These are phyloP conservation scores for Microctenopoma steveboyesi DNA, from an alignment of 2,797 vertebrate species.

Conservation along the genomic window DNA sequence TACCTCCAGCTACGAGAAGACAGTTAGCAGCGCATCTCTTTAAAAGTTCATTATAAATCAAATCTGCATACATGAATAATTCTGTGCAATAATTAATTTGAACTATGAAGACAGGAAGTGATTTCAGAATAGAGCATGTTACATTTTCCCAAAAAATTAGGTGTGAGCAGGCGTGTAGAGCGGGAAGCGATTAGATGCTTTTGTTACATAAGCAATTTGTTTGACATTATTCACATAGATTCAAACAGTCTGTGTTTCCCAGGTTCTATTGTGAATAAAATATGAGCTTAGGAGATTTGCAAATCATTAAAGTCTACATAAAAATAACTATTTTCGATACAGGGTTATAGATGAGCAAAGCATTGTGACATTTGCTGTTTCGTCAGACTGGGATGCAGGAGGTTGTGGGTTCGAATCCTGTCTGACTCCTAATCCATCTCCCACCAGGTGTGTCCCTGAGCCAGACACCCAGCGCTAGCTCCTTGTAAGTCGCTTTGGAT, in stretches of 20 bases:
- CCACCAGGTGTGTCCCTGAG: too few species aligned
- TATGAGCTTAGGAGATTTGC: too few species aligned
- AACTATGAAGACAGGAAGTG: slow-evolving; percentile 21
- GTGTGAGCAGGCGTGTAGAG: slow-evolving; percentile 25
- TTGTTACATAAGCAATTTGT: slow-evolving; percentile 1
- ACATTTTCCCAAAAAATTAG: slow-evolving; percentile 14
- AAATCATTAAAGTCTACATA: too few species aligned
- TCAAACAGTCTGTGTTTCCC: too few species aligned
- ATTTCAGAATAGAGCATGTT: slow-evolving; percentile 5
- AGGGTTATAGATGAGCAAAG: background rate
- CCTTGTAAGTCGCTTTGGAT: too few species aligned
- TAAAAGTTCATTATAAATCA: slow-evolving; percentile 26
- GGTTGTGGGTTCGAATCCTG: too few species aligned
- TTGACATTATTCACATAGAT: too few species aligned
- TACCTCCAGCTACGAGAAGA: slow-evolving; percentile 7
- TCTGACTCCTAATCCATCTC: too few species aligned
- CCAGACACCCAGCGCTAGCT: too few species aligned
- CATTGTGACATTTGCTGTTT: background rate
- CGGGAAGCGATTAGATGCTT: background rate
- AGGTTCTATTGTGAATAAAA: too few species aligned
- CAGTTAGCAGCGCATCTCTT: background rate
- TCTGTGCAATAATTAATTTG: slow-evolving; percentile 16
- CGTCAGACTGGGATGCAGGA: too few species aligned
- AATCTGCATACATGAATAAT: slow-evolving; percentile 43
- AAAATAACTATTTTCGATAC: too few species aligned